Conservation (phyloP, 2,113 vertebrate species). For the Serinus canaria region DNA sequence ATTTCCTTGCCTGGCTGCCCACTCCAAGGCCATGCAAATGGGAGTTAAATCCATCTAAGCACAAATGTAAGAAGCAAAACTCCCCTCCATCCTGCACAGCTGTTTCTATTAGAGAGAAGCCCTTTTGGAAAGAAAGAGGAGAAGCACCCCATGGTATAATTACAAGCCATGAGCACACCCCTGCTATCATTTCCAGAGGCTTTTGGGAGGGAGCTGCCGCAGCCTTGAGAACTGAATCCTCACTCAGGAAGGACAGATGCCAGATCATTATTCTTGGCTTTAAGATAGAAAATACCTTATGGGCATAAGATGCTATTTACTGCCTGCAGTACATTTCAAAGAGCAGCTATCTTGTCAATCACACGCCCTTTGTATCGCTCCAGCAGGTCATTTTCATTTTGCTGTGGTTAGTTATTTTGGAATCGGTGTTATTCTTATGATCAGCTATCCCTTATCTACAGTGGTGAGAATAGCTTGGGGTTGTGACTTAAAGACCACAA, state of each 20-base stretch:
- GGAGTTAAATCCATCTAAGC: neutral
- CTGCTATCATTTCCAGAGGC: neutral
- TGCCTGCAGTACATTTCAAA: conserved; percentile 40
- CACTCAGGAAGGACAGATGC: conserved; percentile 26
- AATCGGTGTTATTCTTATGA: conserved; percentile 32
- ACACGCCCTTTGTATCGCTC: neutral
- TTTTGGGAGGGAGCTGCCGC: neutral
- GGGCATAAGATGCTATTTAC: conserved; percentile 32
- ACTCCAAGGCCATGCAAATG: neutral
- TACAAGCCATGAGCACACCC: neutral
- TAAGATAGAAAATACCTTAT: conserved; percentile 36
- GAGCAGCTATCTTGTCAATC: conserved; percentile 63
- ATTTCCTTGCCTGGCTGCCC: neutral
- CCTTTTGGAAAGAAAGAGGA: neutral
- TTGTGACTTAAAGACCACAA: conserved; percentile 52
- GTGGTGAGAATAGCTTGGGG: conserved; percentile 42
- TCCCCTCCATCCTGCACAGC: neutral
- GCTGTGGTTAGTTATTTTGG: conserved; percentile 46
- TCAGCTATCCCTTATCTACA: conserved; percentile 34
- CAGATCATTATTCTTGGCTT: conserved; percentile 61
- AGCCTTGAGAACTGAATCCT: neutral
- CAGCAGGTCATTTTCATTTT: conserved; percentile 47
- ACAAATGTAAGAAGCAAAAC: neutral
- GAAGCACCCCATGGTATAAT: neutral
- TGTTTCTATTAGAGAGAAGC: neutral